phyloP scores from a whole-genome alignment of 2,113 vertebrate species.

The Bufo gargarizans region DNA sequence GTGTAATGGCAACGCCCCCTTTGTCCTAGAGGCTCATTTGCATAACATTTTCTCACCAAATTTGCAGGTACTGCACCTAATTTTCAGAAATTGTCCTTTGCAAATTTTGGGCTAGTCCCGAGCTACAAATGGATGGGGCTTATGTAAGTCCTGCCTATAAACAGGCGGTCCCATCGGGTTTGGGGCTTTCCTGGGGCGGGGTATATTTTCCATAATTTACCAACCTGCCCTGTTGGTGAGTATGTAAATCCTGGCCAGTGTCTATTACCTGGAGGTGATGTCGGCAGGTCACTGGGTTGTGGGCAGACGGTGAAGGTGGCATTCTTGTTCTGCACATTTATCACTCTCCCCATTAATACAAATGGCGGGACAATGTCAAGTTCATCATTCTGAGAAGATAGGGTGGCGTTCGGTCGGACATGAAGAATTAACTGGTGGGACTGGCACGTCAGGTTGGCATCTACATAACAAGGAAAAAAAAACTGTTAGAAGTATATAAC shows the following conservation, averaged over 20 bases:
- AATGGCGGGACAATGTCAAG: not conserved
- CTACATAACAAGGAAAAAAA: slow-evolving; percentile 11
- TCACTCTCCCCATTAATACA: not conserved
- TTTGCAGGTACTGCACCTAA: no score
- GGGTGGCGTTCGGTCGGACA: not conserved
- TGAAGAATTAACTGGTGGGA: slow-evolving; percentile 15
- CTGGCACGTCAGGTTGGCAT: slow-evolving; percentile 36
- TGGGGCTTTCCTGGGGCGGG: no score
- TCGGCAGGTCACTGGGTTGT: not conserved
- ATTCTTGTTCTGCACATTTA: slow-evolving; percentile 18
- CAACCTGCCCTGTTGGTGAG: no score
- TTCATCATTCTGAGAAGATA: not conserved
- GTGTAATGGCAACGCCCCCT: no score
- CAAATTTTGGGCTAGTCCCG: no score
- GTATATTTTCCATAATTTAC: no score
- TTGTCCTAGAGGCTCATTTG: no score
- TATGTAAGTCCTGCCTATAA: no score
- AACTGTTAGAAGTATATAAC: not conserved
- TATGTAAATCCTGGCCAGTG: not conserved
- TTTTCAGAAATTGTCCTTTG: no score
- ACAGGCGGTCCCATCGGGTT: no score
- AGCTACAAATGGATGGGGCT: no score
- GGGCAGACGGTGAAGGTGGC: slow-evolving; percentile 23
- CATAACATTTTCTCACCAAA: no score
- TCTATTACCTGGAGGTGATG: slow-evolving; percentile 3